Conservation (phyloP, 2,113 vertebrate species). For the Ursus arctos region DNA sequence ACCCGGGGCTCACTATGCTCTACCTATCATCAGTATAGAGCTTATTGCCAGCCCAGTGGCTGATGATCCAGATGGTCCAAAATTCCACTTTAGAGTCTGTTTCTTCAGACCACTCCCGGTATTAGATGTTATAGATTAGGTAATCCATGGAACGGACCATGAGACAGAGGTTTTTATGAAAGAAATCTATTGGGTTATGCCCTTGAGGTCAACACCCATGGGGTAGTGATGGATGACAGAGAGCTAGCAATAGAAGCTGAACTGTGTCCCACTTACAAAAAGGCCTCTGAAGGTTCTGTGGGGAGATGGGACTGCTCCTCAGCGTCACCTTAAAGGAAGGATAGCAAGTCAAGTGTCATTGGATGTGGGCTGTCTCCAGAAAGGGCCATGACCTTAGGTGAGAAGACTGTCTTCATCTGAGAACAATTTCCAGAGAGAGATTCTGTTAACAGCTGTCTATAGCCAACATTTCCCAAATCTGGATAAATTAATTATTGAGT, state of each 20-base stretch:
- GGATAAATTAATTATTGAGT: background rate
- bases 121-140: background rate
- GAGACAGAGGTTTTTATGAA: background rate
- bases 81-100: background rate
- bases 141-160: background rate
- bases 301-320: background rate
- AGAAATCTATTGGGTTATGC: background rate
- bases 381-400: background rate
- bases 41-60: background rate
- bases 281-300: background rate
- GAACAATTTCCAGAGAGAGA: background rate
- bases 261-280: background rate
- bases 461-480: background rate
- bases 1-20: background rate
- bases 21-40: background rate
- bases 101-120: background rate
- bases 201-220: background rate
- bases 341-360: background rate
- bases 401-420: background rate
- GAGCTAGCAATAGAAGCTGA: background rate
- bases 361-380: background rate
- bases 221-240: no score
- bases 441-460: background rate
- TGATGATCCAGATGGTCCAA: background rate
- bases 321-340: background rate